These are phyloP conservation scores for Harpalus rufipes DNA, from an alignment of 2,888 invertebrate genomes.

Conservation along the genomic window DNA sequence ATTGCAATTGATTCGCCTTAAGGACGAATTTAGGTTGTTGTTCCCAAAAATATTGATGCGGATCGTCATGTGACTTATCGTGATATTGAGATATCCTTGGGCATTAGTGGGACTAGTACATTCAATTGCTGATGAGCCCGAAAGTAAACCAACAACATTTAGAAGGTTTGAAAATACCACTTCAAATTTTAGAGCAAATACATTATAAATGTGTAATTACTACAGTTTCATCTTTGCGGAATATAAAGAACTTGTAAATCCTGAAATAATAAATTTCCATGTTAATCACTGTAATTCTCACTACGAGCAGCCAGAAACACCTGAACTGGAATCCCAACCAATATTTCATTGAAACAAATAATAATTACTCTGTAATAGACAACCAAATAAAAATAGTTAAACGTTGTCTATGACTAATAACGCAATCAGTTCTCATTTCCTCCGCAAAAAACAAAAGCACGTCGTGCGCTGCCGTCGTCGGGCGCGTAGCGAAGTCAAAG, in stretches of 20 bases:
- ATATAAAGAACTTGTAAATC: constrained; percentile 36
- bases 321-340: constrained; percentile 3
- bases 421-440: constrained; percentile 56
- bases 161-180: too few species aligned
- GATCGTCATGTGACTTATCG: too few species aligned
- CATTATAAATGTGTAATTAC: too few species aligned
- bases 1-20: too few species aligned
- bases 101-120: too few species aligned
- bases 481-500: constrained; percentile 49
- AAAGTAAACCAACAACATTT: too few species aligned
- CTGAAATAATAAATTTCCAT: constrained; percentile 45
- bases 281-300: constrained; percentile 35
- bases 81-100: too few species aligned
- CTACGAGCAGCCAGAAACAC: constrained; percentile 32
- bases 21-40: too few species aligned
- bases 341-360: constrained; percentile 55
- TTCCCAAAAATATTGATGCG: too few species aligned
- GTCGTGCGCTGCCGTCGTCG: constrained; percentile 20
- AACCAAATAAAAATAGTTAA: constrained; percentile 53
- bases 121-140: too few species aligned
- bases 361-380: constrained; percentile 55
- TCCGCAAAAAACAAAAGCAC: constrained; percentile 43
- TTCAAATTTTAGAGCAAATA: too few species aligned
- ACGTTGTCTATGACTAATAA: constrained; percentile 60
- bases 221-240: constrained; percentile 1